Evolutionary conservation across 2,888 invertebrate species (phyloP).

Genomic region (Euplexia lucipara): DNA sequence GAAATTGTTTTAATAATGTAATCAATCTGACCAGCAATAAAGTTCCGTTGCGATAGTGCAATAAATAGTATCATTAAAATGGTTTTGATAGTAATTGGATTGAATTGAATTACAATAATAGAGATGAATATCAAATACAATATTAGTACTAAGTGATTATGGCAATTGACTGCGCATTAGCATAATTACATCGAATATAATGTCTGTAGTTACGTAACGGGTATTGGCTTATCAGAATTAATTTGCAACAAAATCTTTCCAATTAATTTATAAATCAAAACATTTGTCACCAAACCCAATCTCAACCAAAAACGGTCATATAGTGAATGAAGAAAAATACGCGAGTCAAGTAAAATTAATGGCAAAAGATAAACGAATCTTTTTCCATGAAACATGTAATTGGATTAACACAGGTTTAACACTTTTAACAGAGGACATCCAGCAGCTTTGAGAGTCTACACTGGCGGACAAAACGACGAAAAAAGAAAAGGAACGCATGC

Average conservation of each 20-base stretch:
- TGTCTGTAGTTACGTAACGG: neutral
- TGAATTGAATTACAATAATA: conserved; percentile 20
- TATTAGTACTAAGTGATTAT: conserved; percentile 18
- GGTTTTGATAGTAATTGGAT: neutral
- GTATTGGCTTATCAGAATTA: conserved; percentile 1
- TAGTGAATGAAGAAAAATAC: conserved; percentile 55
- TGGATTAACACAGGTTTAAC: conserved; percentile 65
- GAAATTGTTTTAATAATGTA: neutral
- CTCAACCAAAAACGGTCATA: conserved; percentile 35
- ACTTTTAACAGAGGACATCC: conserved; percentile 70
- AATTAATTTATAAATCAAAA: conserved; percentile 22
- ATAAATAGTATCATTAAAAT: conserved; percentile 12
- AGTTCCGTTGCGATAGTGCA: neutral
- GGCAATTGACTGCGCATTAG: conserved; percentile 28
- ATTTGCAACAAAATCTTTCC: conserved; percentile 6
- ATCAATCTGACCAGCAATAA: neutral
- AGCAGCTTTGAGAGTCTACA: conserved; percentile 81
- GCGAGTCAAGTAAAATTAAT: conserved; percentile 51
- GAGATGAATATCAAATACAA: conserved; percentile 30
- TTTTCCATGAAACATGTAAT: conserved; percentile 62
- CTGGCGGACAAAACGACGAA: conserved; percentile 75
- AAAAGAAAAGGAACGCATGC: conserved; percentile 68
- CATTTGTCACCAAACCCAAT: conserved; percentile 34
- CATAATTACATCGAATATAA: conserved; percentile 29
- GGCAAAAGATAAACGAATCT: conserved; percentile 45